These are phyloP conservation scores for Drosophila stalkeri DNA, from an alignment of 2,888 invertebrate genomes.

Conservation along the genomic window DNA sequence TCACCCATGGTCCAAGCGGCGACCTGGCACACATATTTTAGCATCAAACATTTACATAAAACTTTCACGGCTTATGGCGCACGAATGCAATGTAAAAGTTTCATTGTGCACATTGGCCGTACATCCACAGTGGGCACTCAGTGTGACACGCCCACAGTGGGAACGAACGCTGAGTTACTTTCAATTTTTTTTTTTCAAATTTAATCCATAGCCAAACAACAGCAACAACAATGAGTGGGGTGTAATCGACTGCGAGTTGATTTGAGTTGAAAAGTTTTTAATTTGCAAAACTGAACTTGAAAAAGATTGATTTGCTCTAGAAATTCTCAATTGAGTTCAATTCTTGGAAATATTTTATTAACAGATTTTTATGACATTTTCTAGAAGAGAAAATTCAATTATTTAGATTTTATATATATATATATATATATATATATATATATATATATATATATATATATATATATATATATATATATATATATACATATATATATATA, in stretches of 20 bases:
- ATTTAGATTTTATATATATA: too few relatives aligned
- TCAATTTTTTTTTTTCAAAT: slow-evolving; percentile 50
- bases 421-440: too few relatives aligned
- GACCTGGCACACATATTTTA: slow-evolving; percentile 64
- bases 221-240: slow-evolving; percentile 43
- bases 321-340: too few relatives aligned
- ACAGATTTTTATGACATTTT: too few relatives aligned
- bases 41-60: slow-evolving; percentile 70
- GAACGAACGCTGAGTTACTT: slow-evolving; percentile 31
- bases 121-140: slow-evolving; percentile 31
- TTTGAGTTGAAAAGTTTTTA: too few relatives aligned
- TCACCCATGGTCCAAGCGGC: slow-evolving; percentile 21
- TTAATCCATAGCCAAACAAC: slow-evolving; percentile 55
- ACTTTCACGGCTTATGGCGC: slow-evolving; percentile 70
- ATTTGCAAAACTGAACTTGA: too few relatives aligned
- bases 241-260: slow-evolving; percentile 18
- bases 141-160: slow-evolving; percentile 15
- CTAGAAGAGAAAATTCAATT: too few relatives aligned
- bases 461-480: too few relatives aligned
- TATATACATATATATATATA: too few relatives aligned
- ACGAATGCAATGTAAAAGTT: slow-evolving; percentile 64
- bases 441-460: too few relatives aligned
- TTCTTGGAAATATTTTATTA: too few relatives aligned
- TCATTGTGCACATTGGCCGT: slow-evolving; percentile 55
- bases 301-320: too few relatives aligned